Evolutionary conservation across 2,888 invertebrate genomes (phyloP).

Genomic region (Eurois occulta): DNA sequence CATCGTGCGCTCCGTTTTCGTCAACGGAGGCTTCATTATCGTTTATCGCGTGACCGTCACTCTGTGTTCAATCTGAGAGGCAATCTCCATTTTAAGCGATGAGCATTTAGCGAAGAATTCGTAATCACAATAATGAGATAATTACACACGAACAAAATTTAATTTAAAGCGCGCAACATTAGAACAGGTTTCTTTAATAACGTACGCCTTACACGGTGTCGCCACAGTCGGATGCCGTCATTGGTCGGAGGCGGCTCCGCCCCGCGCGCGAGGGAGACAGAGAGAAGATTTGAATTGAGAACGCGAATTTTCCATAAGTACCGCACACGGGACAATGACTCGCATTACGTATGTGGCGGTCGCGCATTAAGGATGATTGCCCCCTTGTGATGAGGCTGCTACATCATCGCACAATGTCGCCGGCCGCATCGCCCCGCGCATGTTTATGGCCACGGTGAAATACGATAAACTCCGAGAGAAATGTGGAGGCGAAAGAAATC

Average conservation of each 20-base stretch:
- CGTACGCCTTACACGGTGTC: constrained; percentile 90
- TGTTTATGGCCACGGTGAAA: constrained; percentile 87
- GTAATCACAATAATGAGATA: constrained; percentile 91
- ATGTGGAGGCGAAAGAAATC: constrained; percentile 88
- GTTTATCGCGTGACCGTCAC: constrained; percentile 78
- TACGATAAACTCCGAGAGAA: constrained; percentile 87
- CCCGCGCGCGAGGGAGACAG: constrained; percentile 90
- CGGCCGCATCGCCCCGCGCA: constrained; percentile 83
- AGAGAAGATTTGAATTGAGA: constrained; percentile 90
- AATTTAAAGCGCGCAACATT: constrained; percentile 91
- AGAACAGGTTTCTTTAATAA: constrained; percentile 91
- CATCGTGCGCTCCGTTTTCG: constrained; percentile 73
- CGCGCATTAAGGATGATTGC: constrained; percentile 90
- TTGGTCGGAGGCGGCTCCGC: constrained; percentile 90
- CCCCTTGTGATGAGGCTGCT: constrained; percentile 90
- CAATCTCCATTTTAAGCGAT: constrained; percentile 87
- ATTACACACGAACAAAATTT: constrained; percentile 91
- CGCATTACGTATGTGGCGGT: constrained; percentile 90
- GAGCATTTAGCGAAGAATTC: constrained; percentile 89
- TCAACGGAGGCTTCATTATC: constrained; percentile 77
- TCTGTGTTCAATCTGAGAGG: constrained; percentile 79
- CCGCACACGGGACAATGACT: constrained; percentile 90
- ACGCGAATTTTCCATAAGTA: constrained; percentile 91
- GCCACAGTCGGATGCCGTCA: constrained; percentile 88
- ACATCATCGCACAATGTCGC: constrained; percentile 90